Percentiles rank a stretch among this genome's conserved stretches.
phyloP scores from a whole-genome alignment of 2,797 vertebrate species.

The Neostethus bicornis region DNA sequence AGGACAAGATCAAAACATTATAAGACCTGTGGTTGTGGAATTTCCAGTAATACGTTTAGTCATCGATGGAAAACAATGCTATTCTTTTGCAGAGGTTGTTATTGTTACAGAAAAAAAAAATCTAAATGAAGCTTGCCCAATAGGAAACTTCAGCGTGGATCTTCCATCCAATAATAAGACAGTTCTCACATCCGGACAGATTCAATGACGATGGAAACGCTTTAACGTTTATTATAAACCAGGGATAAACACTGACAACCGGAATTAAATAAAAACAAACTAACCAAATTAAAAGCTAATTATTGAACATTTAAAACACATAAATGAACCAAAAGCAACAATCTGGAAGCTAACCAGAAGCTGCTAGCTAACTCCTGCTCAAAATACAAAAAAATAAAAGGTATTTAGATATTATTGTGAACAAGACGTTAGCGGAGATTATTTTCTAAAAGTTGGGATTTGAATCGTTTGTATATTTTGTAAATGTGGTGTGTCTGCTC shows the following conservation, averaged over 20 bases:
- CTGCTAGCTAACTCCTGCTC: conserved; percentile 41
- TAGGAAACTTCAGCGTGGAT: conserved; percentile 75
- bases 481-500: conserved; percentile 32
- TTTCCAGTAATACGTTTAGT: too few species aligned
- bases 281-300: neutral
- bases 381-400: conserved; percentile 17
- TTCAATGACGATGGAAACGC: conserved; percentile 39
- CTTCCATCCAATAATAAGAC: conserved; percentile 67
- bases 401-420: too few species aligned
- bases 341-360: conserved; percentile 16
- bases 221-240: neutral
- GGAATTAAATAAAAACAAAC: rapidly evolving
- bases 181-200: conserved; percentile 44
- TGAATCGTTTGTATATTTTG: too few species aligned
- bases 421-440: too few species aligned
- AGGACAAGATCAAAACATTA: too few species aligned
- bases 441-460: too few species aligned
- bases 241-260: neutral
- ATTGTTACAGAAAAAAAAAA: conserved; percentile 59
- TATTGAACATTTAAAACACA: neutral
- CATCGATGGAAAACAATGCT: neutral
- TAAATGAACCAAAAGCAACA: neutral
- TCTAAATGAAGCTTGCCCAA: conserved; percentile 61
- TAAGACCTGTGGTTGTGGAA: too few species aligned
- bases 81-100: neutral